These are phyloP conservation scores for Squalus acanthias DNA, from an alignment of 2,797 vertebrate species.

Conservation along the genomic window DNA sequence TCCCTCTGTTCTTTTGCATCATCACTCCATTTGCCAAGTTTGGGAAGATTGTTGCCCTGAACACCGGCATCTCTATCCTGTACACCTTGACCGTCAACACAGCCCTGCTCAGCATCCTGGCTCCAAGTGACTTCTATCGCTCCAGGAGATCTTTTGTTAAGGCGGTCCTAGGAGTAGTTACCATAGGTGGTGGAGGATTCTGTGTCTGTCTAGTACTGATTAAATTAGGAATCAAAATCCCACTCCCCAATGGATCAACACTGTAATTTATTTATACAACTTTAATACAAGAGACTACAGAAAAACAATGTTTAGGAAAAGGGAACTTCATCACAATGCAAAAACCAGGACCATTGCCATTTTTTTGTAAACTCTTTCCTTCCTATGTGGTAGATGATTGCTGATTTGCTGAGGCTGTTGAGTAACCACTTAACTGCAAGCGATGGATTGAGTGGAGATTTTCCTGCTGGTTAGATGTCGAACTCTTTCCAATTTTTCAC, in stretches of 20 bases:
- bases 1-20: conserved; percentile 94
- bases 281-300: conserved; percentile 36
- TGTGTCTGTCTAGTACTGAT: conserved; percentile 56
- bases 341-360: neutral
- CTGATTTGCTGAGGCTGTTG: neutral
- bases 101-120: conserved; percentile 78
- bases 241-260: conserved; percentile 52
- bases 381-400: neutral
- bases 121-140: conserved; percentile 72
- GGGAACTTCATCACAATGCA: neutral
- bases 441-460: neutral
- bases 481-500: neutral
- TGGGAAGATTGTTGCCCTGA: conserved; percentile 93
- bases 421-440: neutral
- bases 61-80: conserved; percentile 84
- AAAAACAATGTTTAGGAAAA: neutral
- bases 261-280: conserved; percentile 51
- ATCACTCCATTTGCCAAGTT: conserved; percentile 96
- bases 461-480: neutral
- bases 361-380: neutral
- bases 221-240: conserved; percentile 58
- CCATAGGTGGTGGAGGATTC: conserved; percentile 56
- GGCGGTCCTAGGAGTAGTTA: conserved; percentile 68
- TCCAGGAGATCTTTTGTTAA: conserved; percentile 79
- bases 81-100: conserved; percentile 87